Evolutionary conservation across 2,888 invertebrate genomes (phyloP).

Genomic region (Chelonus formosanus): DNA sequence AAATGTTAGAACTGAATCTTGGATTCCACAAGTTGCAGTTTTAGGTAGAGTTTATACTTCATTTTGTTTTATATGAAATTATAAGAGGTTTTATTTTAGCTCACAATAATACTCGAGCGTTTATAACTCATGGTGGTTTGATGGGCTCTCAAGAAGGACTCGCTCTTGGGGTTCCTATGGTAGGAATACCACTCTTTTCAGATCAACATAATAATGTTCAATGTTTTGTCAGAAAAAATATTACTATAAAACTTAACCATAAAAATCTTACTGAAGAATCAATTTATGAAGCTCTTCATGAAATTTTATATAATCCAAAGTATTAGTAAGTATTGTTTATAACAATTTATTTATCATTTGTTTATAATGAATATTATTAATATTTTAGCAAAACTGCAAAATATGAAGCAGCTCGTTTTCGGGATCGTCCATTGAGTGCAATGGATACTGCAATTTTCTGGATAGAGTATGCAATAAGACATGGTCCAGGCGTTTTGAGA

Average conservation of each 20-base stretch:
- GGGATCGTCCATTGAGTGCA: conserved; percentile 46
- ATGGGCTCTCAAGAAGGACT: conserved; percentile 50
- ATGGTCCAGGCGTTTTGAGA: conserved; percentile 40
- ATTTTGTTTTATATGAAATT: neutral
- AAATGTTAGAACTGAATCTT: conserved; percentile 45
- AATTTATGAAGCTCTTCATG: conserved; percentile 46
- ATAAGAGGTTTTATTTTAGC: conserved; percentile 28
- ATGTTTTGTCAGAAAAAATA: conserved; percentile 42
- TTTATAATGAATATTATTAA: too few species aligned
- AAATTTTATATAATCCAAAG: conserved; percentile 45
- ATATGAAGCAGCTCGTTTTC: conserved; percentile 47
- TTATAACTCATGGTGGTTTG: conserved; percentile 50
- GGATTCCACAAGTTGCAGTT: conserved; percentile 52
- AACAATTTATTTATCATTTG: too few species aligned
- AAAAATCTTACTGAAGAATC: conserved; percentile 42
- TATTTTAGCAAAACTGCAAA: conserved; percentile 49
- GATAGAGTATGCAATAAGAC: conserved; percentile 47
- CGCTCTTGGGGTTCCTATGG: conserved; percentile 46
- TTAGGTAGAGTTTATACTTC: conserved; percentile 42
- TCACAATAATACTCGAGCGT: conserved; percentile 60
- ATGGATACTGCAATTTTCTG: conserved; percentile 47
- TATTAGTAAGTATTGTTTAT: conserved; percentile 39
- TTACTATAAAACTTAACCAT: conserved; percentile 44
- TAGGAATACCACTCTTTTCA: conserved; percentile 48
- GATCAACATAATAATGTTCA: conserved; percentile 52